Percentiles rank a stretch among this genome's conserved stretches.
phyloP scores from a whole-genome alignment of 2,888 invertebrate genomes.

The Clostera curtula region DNA sequence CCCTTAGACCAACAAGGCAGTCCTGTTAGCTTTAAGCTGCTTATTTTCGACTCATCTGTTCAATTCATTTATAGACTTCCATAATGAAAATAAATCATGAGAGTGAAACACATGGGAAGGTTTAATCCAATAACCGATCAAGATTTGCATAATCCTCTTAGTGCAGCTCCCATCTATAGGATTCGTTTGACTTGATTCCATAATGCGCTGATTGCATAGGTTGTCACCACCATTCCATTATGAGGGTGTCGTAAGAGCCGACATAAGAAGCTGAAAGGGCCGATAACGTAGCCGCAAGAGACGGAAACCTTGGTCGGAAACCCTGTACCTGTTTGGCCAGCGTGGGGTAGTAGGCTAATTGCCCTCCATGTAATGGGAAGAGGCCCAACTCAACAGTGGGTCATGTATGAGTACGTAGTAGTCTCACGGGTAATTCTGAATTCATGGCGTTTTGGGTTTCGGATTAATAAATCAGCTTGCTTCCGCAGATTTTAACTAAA shows the following conservation, averaged over 20 bases:
- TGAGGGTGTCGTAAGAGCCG: too few relatives aligned
- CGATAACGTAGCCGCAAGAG: too few relatives aligned
- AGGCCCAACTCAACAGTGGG: too few relatives aligned
- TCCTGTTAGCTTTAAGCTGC: too few relatives aligned
- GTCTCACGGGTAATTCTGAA: slow-evolving; percentile 18
- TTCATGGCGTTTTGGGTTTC: slow-evolving; percentile 19
- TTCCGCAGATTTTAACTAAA: slow-evolving; percentile 4
- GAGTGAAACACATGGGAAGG: slow-evolving; percentile 6
- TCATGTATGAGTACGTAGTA: too few relatives aligned
- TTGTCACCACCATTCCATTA: background rate
- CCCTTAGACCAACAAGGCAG: too few relatives aligned
- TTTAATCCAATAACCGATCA: slow-evolving; percentile 39
- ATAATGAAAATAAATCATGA: slow-evolving; percentile 9
- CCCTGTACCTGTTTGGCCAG: too few relatives aligned
- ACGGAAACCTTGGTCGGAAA: too few relatives aligned
- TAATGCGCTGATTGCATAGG: slow-evolving; percentile 13
- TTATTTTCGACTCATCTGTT: too few relatives aligned
- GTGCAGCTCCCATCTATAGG: slow-evolving; percentile 15
- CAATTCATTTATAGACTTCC: slow-evolving; percentile 12
- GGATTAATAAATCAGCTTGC: slow-evolving; percentile 11
- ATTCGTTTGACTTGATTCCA: slow-evolving; percentile 21
- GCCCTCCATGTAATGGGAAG: too few relatives aligned
- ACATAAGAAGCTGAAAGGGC: too few relatives aligned
- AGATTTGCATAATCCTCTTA: slow-evolving; percentile 46
- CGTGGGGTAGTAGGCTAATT: too few relatives aligned